Evolutionary conservation across 2,797 vertebrate species (phyloP).

Genomic region (Ciconia nigra): DNA sequence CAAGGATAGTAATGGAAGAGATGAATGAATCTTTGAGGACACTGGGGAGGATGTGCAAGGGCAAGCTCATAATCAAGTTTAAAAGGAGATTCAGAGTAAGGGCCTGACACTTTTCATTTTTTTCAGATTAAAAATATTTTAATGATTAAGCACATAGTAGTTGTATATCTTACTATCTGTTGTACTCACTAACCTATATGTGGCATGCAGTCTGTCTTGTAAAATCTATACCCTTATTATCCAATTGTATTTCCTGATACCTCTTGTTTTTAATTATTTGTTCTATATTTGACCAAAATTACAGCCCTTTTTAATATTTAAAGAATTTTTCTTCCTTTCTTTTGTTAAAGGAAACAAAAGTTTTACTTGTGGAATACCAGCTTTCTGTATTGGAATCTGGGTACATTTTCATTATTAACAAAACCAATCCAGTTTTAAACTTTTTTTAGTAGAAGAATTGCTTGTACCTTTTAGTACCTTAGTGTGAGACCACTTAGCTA

Average conservation of each 20-base stretch:
- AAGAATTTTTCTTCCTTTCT: neutral
- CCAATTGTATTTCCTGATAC: neutral
- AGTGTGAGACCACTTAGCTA: neutral
- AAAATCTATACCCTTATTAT: fast-evolving
- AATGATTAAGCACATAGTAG: neutral
- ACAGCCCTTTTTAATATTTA: neutral
- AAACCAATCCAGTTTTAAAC: neutral
- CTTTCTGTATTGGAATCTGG: neutral
- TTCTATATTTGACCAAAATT: neutral
- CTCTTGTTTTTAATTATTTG: neutral
- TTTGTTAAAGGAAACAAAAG: neutral
- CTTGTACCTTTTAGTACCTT: neutral
- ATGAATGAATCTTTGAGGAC: neutral
- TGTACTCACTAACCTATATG: neutral
- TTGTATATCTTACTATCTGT: neutral
- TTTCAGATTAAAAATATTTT: neutral
- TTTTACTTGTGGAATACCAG: neutral
- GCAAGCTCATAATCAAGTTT: neutral
- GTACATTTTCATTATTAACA: neutral
- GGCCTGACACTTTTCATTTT: neutral
- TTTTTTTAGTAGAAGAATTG: neutral
- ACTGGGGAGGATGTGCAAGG: neutral
- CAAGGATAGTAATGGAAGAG: neutral
- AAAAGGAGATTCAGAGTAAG: neutral
- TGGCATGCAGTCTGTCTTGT: neutral